Base-by-base conservation (phyloP, 2,113 vertebrate species). In the Tympanuchus pallidicinctus region DNA sequence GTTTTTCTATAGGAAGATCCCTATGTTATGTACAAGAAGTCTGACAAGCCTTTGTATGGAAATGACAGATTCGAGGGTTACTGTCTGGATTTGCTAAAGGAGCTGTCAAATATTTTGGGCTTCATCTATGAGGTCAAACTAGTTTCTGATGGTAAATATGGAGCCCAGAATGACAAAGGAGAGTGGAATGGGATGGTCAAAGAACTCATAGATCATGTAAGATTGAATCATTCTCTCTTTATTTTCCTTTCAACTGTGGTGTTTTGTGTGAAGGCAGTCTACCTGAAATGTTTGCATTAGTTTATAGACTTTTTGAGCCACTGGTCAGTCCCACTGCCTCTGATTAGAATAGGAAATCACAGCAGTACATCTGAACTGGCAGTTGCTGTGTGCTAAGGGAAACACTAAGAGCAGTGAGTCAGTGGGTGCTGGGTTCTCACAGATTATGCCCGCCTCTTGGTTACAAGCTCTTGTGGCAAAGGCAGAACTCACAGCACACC, bases 151-250 rank as follows among this genome's bases (percentile, higher is more conserved):
- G 99, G 99, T 48, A 99, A 99, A 98, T 99, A 99, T 2, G 99
- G 99, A 88, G 99, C 99, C 16, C 99, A 99, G 97, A 99, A 99
- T 73, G 99, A 99, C 97, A 99, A 99, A 92, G 99, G 99, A 52
- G 99, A 99, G 93, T 99, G 99, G 99, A 99, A 99, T 38, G 99
- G 99, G 38, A 99, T 99, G 99, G 99, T 99, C 94, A 98, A 99
- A 84, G 99, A 99, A 24, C 99, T 99, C 89, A 99, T 99, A 60
- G 99, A 99, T 88, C 99, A 99, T 5, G 99, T 99, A 97, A 99
- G 99, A 96, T 15, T 86, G 69, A 93, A 54, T 71, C 10, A 16
- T 88, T 52, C 42, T 89, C 50, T 89, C 71, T 89, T 78, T 76
- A 34, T 47, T 89, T 27, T 91, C 12, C 32, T 86, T 82, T 74